Evolutionary conservation across 2,888 invertebrate species (phyloP), one percentile per base, ranked within the genome.

Genomic region (Limnephilus auricula): DNA sequence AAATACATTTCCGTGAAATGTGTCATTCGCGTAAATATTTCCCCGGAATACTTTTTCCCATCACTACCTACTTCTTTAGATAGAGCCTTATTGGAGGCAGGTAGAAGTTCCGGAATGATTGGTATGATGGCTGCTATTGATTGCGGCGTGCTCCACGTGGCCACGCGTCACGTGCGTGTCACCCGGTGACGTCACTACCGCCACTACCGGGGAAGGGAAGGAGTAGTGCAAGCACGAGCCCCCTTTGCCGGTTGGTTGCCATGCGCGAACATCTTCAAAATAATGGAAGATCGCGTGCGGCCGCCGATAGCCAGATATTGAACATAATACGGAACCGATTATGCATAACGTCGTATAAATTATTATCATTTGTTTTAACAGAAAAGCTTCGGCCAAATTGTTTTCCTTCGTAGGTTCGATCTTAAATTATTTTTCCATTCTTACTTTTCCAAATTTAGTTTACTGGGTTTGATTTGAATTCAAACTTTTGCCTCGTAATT

Each of bases 171-270:
- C 79, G 79, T 31, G 83, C 84, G 90, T 90, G 90, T 85, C 90
- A 90, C 31, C 37, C 84, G 34, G 90, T 90, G 90, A 90, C 90
- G 90, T 90, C 90, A 90, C 90, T 65, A n/a, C 32, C 90, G 90
- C 85, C 90, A 90, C 90, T 65, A n/a, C 32, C 82, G 0, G 40
- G 31, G 89, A 31, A 30, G 32, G 85, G 34, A n/a, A 6, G 25
- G 18, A 32, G 45, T 30, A 65, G 78, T 88, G 78, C 25, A 65
- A 65, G 78, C 32, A 31, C 84, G 84, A 37, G 84, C 40, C 15
- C 32, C 34, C 85, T 12, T 45, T n/a, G 50, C 86, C 25, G 31
- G 65, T 13, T 45, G 18, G 86, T n/a, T 45, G 18, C 65, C 65
- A 65, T 65, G 65, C 86, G 30, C 85, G 85, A 84, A 84, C 84